Evolutionary conservation across 2,113 vertebrate genomes (phyloP).

Genomic region (Nymphicus hollandicus): DNA sequence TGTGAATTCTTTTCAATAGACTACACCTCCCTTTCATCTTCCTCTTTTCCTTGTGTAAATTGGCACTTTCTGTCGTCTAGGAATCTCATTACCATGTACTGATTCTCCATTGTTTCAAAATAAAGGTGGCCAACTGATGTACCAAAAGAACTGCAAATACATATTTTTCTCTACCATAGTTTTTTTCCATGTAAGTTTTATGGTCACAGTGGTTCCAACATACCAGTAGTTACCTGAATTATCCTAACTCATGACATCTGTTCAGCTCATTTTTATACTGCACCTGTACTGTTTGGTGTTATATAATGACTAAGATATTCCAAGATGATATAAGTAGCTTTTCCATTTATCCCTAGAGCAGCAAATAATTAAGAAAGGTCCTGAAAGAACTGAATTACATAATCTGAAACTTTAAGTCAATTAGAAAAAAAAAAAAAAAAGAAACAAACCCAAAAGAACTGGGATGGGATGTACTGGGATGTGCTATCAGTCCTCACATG

Average conservation of each 20-base stretch:
- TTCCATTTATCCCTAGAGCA: background rate
- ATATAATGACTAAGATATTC: background rate
- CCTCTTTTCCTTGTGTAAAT: constrained; percentile 62
- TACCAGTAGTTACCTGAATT: constrained; percentile 54
- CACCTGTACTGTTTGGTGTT: background rate
- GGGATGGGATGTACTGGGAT: background rate
- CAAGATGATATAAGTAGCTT: background rate
- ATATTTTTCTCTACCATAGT: constrained; percentile 39
- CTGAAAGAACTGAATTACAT: constrained; percentile 30
- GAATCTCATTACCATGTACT: constrained; percentile 67
- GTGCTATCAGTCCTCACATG: background rate
- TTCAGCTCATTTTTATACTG: background rate
- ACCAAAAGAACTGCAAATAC: constrained; percentile 53
- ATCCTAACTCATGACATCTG: constrained; percentile 9
- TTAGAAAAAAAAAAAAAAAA: background rate
- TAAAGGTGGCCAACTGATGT: constrained; percentile 43
- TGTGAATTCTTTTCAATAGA: constrained; percentile 54
- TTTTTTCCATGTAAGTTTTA: constrained; percentile 51
- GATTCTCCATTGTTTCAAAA: constrained; percentile 60
- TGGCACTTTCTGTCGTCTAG: constrained; percentile 74
- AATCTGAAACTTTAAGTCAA: background rate
- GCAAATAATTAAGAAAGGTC: constrained; percentile 37
- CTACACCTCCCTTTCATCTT: constrained; percentile 64
- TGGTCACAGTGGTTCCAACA: constrained; percentile 42
- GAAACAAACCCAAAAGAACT: background rate